phyloP scores from a whole-genome alignment of 37 sponge, comb jelly and placozoan genomes.

The Geodia barretti region DNA sequence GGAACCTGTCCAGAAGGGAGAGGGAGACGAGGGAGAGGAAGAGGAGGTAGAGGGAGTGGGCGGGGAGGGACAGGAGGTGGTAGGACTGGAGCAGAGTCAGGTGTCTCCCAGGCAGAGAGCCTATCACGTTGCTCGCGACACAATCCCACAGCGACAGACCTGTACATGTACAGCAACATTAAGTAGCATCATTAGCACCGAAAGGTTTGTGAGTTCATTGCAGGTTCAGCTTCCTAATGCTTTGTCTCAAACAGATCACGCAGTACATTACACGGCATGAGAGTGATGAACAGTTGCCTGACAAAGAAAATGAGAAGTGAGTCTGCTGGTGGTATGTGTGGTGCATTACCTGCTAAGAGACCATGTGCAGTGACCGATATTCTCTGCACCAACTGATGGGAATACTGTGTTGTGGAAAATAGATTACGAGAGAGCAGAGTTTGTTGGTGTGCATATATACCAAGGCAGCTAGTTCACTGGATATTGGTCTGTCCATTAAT shows the following conservation, averaged over 20 bases:
- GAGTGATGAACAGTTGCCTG: background rate
- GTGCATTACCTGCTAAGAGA: conserved; percentile 44
- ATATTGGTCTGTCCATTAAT: background rate
- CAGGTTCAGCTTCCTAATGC: background rate
- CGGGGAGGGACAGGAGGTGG: conserved; percentile 45
- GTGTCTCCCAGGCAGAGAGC: conserved; percentile 23
- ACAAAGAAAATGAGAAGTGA: too few relatives aligned
- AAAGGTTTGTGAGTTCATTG: too few relatives aligned
- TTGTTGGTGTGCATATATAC: background rate
- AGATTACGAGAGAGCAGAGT: background rate
- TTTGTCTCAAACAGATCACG: background rate
- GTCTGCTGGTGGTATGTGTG: too few relatives aligned
- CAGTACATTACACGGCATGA: background rate
- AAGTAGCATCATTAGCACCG: too few relatives aligned
- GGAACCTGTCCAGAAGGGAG: conserved; percentile 64
- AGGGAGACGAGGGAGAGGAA: conserved; percentile 38
- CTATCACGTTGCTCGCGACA: conserved; percentile 39
- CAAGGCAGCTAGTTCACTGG: conserved; percentile 19
- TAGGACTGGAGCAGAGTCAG: conserved; percentile 59
- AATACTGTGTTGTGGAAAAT: conserved; percentile 11
- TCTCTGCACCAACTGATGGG: conserved; percentile 22
- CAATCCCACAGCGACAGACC: conserved; percentile 74
- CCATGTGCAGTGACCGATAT: conserved; percentile 44
- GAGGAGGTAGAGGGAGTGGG: conserved; percentile 52
- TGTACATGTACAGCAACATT: background rate